phyloP scores from a whole-genome alignment of 1,140 invertebrate species.

The Macrosteles quadrilineatus region DNA sequence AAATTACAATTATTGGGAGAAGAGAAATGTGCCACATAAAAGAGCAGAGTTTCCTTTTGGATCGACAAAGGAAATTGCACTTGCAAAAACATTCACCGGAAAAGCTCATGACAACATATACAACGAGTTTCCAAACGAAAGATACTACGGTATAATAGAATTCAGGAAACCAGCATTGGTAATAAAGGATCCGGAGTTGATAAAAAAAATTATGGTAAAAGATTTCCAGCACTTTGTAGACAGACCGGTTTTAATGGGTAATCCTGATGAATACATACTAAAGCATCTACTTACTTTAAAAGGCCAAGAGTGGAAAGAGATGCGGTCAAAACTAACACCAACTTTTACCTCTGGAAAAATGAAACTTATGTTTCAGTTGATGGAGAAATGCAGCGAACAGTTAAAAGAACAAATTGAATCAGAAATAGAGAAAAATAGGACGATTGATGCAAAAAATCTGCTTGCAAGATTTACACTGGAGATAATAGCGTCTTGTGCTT shows the following conservation, averaged over 20 bases:
- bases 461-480: slow-evolving; percentile 43
- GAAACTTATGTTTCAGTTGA: slow-evolving; percentile 57
- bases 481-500: slow-evolving; percentile 54
- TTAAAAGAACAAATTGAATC: slow-evolving; percentile 7
- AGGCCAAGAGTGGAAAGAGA: slow-evolving; percentile 58
- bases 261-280: slow-evolving; percentile 53
- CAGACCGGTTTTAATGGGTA: slow-evolving; percentile 51
- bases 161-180: slow-evolving; percentile 6
- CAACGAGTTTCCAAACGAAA: neutral
- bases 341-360: slow-evolving; percentile 64
- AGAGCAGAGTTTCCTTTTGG: slow-evolving; percentile 37
- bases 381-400: slow-evolving; percentile 48
- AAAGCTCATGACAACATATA: slow-evolving; percentile 22
- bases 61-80: slow-evolving; percentile 8
- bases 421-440: neutral
- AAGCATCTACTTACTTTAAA: slow-evolving; percentile 54
- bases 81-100: neutral
- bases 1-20: slow-evolving; percentile 35
- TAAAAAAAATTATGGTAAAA: slow-evolving; percentile 54
- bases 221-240: slow-evolving; percentile 59
- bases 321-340: slow-evolving; percentile 60
- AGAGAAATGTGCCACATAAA: slow-evolving; percentile 22
- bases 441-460: slow-evolving; percentile 25
- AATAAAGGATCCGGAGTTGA: slow-evolving; percentile 48
- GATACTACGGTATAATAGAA: slow-evolving; percentile 3